A percentile compares a stretch with the other conserved stretches of the same genome.
These are phyloP conservation scores for Brachionus manjavacas DNA, from an alignment of 1,140 invertebrate genomes.

Conservation along the genomic window DNA sequence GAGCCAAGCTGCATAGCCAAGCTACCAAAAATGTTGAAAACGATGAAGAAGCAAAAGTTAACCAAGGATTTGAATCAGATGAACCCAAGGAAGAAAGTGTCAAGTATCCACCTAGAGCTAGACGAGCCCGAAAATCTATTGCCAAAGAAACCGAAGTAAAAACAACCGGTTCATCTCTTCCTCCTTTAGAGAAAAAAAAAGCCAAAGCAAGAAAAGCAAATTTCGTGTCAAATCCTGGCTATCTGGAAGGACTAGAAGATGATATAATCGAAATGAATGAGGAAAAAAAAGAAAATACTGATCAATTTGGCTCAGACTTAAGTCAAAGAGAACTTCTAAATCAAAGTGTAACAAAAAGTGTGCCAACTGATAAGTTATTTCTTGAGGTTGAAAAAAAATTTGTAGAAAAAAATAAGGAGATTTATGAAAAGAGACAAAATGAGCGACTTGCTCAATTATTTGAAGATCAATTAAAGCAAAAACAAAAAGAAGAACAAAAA, in stretches of 20 bases:
- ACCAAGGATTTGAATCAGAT: slow-evolving; percentile 9
- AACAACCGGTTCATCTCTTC: not conserved
- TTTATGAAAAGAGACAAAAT: slow-evolving; percentile 18
- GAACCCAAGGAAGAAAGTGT: not conserved
- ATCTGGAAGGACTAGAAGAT: slow-evolving; percentile 31
- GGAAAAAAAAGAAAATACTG: not conserved
- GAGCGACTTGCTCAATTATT: slow-evolving; percentile 7
- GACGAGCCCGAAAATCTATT: not conserved
- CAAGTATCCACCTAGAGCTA: not conserved
- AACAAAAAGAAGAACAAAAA: slow-evolving; percentile 35
- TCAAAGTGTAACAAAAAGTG: slow-evolving; percentile 8
- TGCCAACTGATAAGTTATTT: slow-evolving; percentile 33
- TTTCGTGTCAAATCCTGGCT: not conserved
- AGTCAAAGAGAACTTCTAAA: slow-evolving; percentile 16
- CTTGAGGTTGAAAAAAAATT: slow-evolving; percentile 37
- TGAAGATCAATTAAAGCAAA: slow-evolving; percentile 16
- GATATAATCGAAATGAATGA: slow-evolving; percentile 25
- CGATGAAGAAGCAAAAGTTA: not conserved
- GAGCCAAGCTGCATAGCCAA: not conserved
- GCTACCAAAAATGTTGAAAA: not conserved
- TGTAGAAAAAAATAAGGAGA: slow-evolving; percentile 1
- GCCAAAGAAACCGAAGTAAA: not conserved
- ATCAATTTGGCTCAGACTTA: slow-evolving; percentile 6
- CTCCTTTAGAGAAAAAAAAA: not conserved
- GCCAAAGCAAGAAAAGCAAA: not conserved